Conservation (phyloP, 2,797 vertebrate species). For the Furcifer pardalis region DNA sequence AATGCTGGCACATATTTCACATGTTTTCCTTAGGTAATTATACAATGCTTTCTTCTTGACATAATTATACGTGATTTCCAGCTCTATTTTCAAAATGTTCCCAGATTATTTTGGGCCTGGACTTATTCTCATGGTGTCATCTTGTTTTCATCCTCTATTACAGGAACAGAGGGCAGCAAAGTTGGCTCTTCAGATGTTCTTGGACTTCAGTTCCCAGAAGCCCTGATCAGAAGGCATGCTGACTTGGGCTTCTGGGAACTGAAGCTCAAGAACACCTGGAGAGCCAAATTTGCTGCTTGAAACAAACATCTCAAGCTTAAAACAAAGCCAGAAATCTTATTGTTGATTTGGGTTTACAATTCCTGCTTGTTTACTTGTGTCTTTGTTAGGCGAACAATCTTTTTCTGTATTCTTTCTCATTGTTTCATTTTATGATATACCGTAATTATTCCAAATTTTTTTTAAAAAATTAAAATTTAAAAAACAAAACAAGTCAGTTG, state of each 20-base stretch:
- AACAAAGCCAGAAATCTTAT: neutral
- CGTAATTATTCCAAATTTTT: neutral
- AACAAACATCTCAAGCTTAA: neutral
- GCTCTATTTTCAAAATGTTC: neutral
- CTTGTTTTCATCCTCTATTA: neutral
- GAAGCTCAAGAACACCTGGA: too few relatives aligned
- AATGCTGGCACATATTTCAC: neutral
- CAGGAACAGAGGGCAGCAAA: too few relatives aligned
- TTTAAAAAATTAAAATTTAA: too few relatives aligned
- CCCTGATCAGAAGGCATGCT: too few relatives aligned
- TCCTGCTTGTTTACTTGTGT: neutral
- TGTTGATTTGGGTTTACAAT: neutral
- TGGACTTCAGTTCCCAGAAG: too few relatives aligned
- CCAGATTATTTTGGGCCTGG: neutral
- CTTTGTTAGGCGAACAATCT: neutral
- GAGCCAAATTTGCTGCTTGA: too few relatives aligned
- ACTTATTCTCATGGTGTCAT: neutral
- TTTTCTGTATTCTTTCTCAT: neutral
- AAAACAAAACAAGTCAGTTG: neutral
- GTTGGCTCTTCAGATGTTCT: too few relatives aligned
- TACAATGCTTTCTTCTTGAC: neutral
- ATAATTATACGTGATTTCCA: neutral
- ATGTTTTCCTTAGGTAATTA: neutral
- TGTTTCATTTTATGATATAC: neutral
- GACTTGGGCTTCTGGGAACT: too few relatives aligned